Base-by-base conservation (phyloP, 2,888 invertebrate species). In the Thymelicus acteon region DNA sequence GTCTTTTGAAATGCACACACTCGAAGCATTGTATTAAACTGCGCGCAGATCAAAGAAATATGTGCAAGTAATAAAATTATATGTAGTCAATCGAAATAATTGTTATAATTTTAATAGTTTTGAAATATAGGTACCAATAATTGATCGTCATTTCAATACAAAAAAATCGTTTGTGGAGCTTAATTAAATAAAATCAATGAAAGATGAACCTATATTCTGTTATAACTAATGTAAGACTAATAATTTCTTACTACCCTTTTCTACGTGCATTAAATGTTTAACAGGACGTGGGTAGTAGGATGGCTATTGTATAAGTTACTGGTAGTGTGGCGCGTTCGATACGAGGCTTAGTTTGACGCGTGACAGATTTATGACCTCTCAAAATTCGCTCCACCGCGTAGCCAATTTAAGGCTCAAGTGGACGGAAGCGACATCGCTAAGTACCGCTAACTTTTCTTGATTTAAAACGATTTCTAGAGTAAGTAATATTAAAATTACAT, bases 281-380 rank as follows among this genome's bases (percentile, higher is more conserved):
- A 31, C 37, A 31, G 67, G 72, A 62, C 44, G 70, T 40, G 72
- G 61, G 49, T 70, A 76, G 81, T 81, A 79, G 60, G 81, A 80
- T 80, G 80, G 82, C 84, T 84, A 89, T 88, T 89, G 87, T 88
- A 89, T 91, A 92, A 92, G 91, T 92, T 89, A 92, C 86, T 79
- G 82, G 80, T 81, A 83, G 87, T 85, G 91, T 92, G 93, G 84
- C 75, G 76, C 79, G 84, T 80, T 91, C 93, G 93, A 92, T 93
- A 92, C 91, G 88, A 84, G 89, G 92, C 92, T 93, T 92, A 93
- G 85, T 92, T 92, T 92, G 93, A 92, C 92, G 84, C 75, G 72
- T 91, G 92, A 90, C 90, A 90, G 87, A 93, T 93, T 93, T 93
- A 93, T 92, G 87, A 85, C 84, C 89, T 85, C 88, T 91, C 92